Conservation (phyloP, 2,888 invertebrate species). For the Archips xylosteana region DNA sequence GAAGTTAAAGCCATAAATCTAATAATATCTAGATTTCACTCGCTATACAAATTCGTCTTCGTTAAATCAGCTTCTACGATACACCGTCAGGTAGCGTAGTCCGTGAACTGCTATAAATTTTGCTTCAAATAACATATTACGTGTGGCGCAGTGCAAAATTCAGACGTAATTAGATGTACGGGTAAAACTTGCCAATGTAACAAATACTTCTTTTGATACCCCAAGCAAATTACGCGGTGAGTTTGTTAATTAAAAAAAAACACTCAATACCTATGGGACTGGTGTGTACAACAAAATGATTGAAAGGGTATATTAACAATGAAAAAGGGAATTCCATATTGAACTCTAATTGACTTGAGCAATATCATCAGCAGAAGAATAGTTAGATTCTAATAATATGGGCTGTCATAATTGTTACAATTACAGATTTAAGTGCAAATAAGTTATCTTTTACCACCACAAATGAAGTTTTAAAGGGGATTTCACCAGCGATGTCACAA, state of each 20-base stretch:
- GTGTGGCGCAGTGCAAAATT: neutral
- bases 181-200: neutral
- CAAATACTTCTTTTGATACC: neutral
- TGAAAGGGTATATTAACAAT: neutral
- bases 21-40: neutral
- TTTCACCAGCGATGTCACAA: neutral
- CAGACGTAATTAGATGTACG: neutral
- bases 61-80: neutral
- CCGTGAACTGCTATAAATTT: neutral
- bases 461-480: neutral
- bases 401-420: no score
- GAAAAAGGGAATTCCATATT: conserved; percentile 22
- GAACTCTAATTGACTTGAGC: conserved; percentile 69
- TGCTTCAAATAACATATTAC: neutral
- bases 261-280: neutral
- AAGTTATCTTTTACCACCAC: neutral
- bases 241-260: neutral
- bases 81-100: neutral
- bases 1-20: neutral
- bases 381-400: no score
- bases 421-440: neutral
- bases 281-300: conserved; percentile 6
- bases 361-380: conserved; percentile 46
- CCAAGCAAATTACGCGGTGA: neutral
- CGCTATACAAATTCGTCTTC: neutral